Evolutionary conservation across 2,888 invertebrate species (phyloP).

Genomic region (Leptothorax acervorum): DNA sequence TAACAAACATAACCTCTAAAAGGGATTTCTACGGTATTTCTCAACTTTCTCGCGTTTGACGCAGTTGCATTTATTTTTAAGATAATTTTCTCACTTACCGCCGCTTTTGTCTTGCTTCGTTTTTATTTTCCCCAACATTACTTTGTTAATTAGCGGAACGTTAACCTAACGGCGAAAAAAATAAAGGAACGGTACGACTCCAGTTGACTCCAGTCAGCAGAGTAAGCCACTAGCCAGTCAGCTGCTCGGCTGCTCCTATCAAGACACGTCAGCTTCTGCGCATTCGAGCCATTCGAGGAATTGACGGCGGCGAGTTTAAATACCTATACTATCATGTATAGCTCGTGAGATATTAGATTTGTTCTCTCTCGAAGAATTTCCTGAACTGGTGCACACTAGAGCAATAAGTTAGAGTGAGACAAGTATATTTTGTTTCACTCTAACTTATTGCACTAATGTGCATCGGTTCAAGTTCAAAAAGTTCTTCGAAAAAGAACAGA

Average conservation of each 20-base stretch:
- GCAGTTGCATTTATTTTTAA: not conserved
- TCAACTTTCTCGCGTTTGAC: not conserved
- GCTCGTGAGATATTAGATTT: no score
- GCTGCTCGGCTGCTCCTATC: constrained; percentile 46
- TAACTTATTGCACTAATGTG: no score
- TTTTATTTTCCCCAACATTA: constrained; percentile 84
- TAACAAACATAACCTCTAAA: constrained; percentile 70
- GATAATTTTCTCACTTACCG: constrained; percentile 75
- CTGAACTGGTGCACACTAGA: no score
- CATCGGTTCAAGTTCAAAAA: no score
- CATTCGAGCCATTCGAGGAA: not conserved
- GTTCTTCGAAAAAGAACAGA: no score
- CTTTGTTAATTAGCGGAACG: constrained; percentile 45
- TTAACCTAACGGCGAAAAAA: constrained; percentile 63
- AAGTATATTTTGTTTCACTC: no score
- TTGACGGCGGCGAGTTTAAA: constrained; percentile 28
- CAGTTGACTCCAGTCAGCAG: constrained; percentile 6
- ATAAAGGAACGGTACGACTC: constrained; percentile 38
- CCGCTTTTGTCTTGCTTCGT: constrained; percentile 86
- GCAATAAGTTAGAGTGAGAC: no score
- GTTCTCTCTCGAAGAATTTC: no score
- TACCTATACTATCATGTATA: not conserved
- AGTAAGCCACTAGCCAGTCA: not conserved
- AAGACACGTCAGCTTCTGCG: constrained; percentile 38
- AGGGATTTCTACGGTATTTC: not conserved